Percentiles rank a stretch among this genome's conserved stretches.
phyloP scores from a whole-genome alignment of 2,888 invertebrate genomes.

The Thera britannica region DNA sequence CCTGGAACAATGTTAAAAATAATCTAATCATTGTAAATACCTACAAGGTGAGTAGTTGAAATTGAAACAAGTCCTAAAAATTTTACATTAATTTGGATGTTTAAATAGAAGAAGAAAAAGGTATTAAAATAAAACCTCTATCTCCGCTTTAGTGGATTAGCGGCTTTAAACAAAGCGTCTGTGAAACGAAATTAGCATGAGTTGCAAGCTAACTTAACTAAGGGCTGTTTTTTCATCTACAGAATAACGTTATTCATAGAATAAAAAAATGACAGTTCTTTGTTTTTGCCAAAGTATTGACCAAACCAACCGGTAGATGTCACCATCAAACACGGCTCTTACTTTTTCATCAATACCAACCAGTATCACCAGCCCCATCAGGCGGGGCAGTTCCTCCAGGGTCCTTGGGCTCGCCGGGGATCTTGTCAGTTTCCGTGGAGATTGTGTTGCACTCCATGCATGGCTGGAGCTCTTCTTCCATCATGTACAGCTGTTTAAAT shows the following conservation, averaged over 20 bases:
- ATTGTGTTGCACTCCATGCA: constrained; percentile 64
- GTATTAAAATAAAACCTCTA: too few relatives aligned
- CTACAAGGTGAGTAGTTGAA: too few relatives aligned
- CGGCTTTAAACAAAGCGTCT: not conserved
- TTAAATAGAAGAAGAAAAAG: too few relatives aligned
- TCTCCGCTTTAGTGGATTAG: constrained; percentile 3
- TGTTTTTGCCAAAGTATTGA: too few relatives aligned
- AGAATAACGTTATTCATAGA: too few relatives aligned
- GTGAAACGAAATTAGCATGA: not conserved
- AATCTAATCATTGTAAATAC: not conserved
- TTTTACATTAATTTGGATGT: too few relatives aligned
- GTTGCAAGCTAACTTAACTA: too few relatives aligned
- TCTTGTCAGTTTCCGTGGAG: constrained; percentile 14
- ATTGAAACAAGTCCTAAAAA: too few relatives aligned
- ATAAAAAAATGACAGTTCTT: too few relatives aligned
- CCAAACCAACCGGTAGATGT: too few relatives aligned
- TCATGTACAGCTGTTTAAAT: constrained; percentile 57
- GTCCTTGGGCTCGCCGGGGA: constrained; percentile 22
- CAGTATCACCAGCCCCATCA: constrained; percentile 15
- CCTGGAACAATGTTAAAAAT: constrained; percentile 6
- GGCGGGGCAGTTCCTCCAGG: constrained; percentile 18
- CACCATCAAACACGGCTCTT: too few relatives aligned
- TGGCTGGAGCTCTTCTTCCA: constrained; percentile 64
- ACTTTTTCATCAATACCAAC: not conserved
- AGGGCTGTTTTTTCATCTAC: too few relatives aligned